Evolutionary conservation across 2,888 invertebrate genomes (phyloP), one percentile per base, ranked within the genome.

Genomic region (Plebejus melissa): DNA sequence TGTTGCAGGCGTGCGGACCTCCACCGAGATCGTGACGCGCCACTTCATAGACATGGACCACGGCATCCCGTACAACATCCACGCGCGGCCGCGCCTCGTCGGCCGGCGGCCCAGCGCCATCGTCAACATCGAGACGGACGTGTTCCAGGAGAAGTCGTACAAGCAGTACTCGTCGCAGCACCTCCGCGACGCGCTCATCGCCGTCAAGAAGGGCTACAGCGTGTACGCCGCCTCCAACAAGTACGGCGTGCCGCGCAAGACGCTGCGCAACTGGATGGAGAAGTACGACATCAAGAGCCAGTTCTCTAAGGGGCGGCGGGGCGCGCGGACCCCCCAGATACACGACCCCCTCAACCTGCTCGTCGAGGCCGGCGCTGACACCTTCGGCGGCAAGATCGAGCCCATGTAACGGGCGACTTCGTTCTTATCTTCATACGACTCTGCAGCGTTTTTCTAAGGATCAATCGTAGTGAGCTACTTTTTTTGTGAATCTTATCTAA

Each of bases 251-350:
- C 94, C 94, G 1, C 86, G 94, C 82, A 94, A 94, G 76, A 94
- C 94, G 46, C 83, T 94, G 38, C 82, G 94, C 76, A 94, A 94
- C 83, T 94, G 94, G 93, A 94, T 94, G 94, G 94, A 94, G 75
- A 94, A 94, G 77, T 94, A 94, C 78, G 93, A 94, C 81, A 94
- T 94, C 54, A 93, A 94, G 81, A 94, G 94, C 80, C 94, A 94
- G 82, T 94, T 93, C 80, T 94, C 94, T 0, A 92, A 93, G 81
- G 94, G 94, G 0, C 83, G 94, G 0, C 88, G 94, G 1, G 94
- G 94, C 0, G 83, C 90, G 0, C 83, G 91, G 65, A 83, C 87
- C 0, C 83, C 84, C 0, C 89, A 88, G 79, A 88, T 91, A 0
- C 65, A 91, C 71, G 93, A 93, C 72, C 93, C 93, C 0, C 76